These are phyloP conservation scores for Eclectus roratus DNA, from an alignment of 2,113 vertebrate genomes.

Conservation along the genomic window DNA sequence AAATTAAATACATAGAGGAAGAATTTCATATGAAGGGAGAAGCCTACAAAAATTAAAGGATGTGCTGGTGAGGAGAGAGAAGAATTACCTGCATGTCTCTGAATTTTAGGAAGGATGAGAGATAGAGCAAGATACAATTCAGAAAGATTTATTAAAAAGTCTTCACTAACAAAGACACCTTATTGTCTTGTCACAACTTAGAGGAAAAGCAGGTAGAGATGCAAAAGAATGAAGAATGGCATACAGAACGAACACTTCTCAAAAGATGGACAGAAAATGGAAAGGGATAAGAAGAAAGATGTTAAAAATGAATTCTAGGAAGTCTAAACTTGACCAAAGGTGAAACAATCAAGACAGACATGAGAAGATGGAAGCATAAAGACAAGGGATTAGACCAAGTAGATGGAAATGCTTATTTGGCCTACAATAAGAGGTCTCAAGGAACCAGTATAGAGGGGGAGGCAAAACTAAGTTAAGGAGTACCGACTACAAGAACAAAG, in stretches of 20 bases:
- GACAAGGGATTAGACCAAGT: not conserved
- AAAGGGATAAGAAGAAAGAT: not conserved
- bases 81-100: not conserved
- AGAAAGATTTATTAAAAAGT: not conserved
- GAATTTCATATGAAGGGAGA: not conserved
- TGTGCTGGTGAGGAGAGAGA: not conserved
- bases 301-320: not conserved
- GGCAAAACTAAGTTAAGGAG: not conserved
- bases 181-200: not conserved
- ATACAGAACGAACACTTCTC: not conserved
- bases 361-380: not conserved
- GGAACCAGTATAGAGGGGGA: not conserved
- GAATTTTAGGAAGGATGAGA: not conserved
- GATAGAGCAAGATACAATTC: not conserved
- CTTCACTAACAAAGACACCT: not conserved
- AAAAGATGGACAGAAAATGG: not conserved
- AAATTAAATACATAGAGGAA: not conserved
- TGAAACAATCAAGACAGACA: not conserved
- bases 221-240: not conserved
- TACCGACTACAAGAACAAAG: not conserved
- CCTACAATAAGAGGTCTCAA: not conserved
- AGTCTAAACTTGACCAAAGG: not conserved
- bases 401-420: not conserved
- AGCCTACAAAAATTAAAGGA: not conserved
- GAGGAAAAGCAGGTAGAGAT: not conserved